Evolutionary conservation across 2,113 vertebrate genomes (phyloP), one percentile per base, ranked within the genome.

Genomic region (Takifugu bimaculatus): DNA sequence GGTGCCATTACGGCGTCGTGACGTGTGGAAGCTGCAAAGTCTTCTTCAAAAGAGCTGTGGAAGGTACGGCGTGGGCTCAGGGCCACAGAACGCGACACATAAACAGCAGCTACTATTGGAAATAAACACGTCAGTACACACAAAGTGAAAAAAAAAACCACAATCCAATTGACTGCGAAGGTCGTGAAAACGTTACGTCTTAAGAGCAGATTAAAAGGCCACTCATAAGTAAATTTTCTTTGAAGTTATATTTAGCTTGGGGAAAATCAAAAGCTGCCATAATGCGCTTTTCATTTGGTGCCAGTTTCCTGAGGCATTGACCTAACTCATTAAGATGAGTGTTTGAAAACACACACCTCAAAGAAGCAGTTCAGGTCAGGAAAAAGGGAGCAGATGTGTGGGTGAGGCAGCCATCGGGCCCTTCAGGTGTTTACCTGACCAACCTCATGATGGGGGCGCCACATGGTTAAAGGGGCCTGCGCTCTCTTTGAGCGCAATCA

Each of bases 11-110:
- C 56, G 97, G 97, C 11, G 97, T 99, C 0, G 95, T 99, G 68
- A 99, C 96, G 1, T 99, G 97, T 60, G 97, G 97, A 75, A 99
- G 97, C 93, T 99, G 97, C 88, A 99, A 99, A 85, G 97, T 99
- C 75, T 99, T 99, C 93, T 99, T 99, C 91, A 99, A 99, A 88
- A 93, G 97, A 92, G 97, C 97, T 5, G 96, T 98, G 75, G 97
- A 99, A 98, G 97, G 97, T 99, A 89, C 9, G 77, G 2, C 26
- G 6, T 2, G 3, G 35, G 51, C 15, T 48, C 29, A n/a, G 6
- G 1, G 3, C 35, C 35, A 39, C 50, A 13, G 57, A 14, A 25
- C 39, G 25, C 45, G 20, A 73, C 39, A 29, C 35, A 39, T 6
- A 39, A 39, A 39, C 35, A n/a, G 35, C 51, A 7, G 32, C 54